Evolutionary conservation across 2,113 vertebrate species (phyloP), one percentile per base, ranked within the genome.

Genomic region (Enhydra lutris): DNA sequence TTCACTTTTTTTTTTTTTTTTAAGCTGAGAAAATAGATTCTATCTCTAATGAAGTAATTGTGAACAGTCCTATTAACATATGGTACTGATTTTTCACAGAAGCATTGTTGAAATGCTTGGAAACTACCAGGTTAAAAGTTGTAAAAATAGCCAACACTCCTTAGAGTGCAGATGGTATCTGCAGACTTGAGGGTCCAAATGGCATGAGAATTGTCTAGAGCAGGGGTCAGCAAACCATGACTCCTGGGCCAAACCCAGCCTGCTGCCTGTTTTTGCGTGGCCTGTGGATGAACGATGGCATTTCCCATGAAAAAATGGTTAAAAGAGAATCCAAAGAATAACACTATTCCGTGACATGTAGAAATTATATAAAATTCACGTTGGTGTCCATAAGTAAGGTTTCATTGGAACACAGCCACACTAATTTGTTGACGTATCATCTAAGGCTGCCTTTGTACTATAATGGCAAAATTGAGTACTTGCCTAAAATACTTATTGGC

Each of bases 81-180:
- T 97, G 96, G 95, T 91, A 91, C 73, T 97, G 91, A 97, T 98
- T 97, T 97, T 97, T 97, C 89, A 88, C 95, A 97, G 95, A 97
- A 97, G 93, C 92, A 89, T 97, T 92, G 92, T 93, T 89, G 95
- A 97, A 96, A 97, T 96, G 94, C 94, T 81, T 97, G 96, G 94
- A 88, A 96, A 95, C 88, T 91, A 94, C 88, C 61, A 91, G 92
- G 92, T 95, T 97, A 94, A 97, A 91, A 92, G 90, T 95, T 36
- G 0, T 84, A 76, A 91, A 91, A 96, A 93, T 78, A 97, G 95
- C 79, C 73, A 65, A 50, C 82, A 80, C 65, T 86, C 52, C 73
- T 14, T 86, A 61, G 55, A 92, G 91, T 91, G 86, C 92, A 83
- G 95, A 92, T 88, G 93, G 12, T 69, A 89, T 85, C 94, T 89